Evolutionary conservation across 64 coral and sea anemone genomes (phyloP).

Genomic region (Porites lutea): DNA sequence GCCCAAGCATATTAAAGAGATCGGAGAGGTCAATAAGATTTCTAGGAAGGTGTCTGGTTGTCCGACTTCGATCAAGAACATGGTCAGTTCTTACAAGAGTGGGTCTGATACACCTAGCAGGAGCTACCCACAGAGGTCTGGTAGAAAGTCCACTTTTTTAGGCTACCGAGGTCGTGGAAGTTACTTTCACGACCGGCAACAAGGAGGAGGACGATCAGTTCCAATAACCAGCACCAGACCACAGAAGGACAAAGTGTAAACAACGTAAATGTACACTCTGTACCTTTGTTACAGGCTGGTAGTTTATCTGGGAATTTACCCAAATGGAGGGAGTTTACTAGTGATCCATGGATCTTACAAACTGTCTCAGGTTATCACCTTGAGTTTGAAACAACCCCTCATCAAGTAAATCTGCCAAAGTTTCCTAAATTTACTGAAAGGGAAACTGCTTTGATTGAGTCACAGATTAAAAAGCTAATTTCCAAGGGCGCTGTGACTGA

Average conservation of each 20-base stretch:
- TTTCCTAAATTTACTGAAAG: constrained; percentile 33
- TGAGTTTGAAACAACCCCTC: constrained; percentile 57
- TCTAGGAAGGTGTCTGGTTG: constrained; percentile 16
- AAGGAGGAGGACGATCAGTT: background rate
- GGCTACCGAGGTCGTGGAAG: constrained; percentile 44
- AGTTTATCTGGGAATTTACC: constrained; percentile 56
- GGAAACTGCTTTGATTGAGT: constrained; percentile 55
- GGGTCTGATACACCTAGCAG: background rate
- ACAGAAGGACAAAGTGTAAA: constrained; percentile 29
- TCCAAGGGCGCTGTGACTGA: constrained; percentile 56
- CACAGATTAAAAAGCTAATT: constrained; percentile 63
- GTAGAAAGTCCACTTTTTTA: constrained; percentile 65
- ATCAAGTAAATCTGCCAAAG: constrained; percentile 30
- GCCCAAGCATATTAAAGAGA: constrained; percentile 81
- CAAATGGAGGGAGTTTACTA: constrained; percentile 73
- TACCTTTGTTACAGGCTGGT: constrained; percentile 39
- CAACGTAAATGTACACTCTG: constrained; percentile 28
- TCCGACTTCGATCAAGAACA: background rate
- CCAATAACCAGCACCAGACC: background rate
- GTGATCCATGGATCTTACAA: constrained; percentile 85
- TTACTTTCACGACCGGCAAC: background rate
- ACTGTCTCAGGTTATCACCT: constrained; percentile 80
- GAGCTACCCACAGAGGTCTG: constrained; percentile 21
- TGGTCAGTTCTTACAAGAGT: constrained; percentile 28
- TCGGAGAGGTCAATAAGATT: constrained; percentile 87